Conservation (phyloP, 2,797 vertebrate genomes). For the Helostoma temminkii region DNA sequence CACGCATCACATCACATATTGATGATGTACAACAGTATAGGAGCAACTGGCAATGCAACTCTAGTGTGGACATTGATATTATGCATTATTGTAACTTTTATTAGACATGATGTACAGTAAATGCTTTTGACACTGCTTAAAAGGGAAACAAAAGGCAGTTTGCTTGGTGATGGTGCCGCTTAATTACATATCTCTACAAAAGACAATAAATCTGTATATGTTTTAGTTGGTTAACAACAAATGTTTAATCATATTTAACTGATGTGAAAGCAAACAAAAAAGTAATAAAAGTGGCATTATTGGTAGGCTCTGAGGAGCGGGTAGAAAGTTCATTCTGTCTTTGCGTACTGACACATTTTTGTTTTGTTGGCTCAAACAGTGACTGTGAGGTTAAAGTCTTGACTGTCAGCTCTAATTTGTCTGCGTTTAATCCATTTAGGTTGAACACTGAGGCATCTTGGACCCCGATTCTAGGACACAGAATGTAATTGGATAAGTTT, state of each 20-base stretch:
- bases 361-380: constrained; percentile 12
- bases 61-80: neutral
- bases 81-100: neutral
- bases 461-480: neutral
- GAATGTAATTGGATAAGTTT: constrained; percentile 5
- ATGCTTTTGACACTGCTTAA: neutral
- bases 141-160: neutral
- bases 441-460: neutral
- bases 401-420: constrained; percentile 4
- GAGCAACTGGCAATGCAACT: neutral
- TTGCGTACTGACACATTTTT: neutral
- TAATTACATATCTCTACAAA: neutral
- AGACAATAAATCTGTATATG: neutral
- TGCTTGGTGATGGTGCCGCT: neutral
- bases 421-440: neutral
- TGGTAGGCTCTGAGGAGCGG: neutral
- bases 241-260: neutral
- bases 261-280: neutral
- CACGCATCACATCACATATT: constrained; percentile 5
- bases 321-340: neutral
- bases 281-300: constrained; percentile 21
- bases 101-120: neutral
- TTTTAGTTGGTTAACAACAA: too few relatives aligned
- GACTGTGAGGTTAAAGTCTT: neutral
- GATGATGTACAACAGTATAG: constrained; percentile 12